Conservation (phyloP, 2,113 vertebrate species). For the Ploceus nigricollis region DNA sequence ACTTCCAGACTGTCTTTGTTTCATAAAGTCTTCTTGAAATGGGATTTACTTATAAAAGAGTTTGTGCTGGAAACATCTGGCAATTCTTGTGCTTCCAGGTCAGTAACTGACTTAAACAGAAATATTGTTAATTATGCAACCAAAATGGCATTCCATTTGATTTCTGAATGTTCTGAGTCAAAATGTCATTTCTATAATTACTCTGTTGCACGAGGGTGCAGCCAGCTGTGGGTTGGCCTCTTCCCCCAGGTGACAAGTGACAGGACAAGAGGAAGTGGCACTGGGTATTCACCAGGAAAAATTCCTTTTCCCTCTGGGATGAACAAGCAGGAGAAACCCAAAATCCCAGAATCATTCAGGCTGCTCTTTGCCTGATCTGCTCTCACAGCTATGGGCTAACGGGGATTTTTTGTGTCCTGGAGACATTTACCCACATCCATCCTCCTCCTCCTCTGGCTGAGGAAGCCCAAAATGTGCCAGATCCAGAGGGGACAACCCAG, state of each 20-base stretch:
- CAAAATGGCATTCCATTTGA: neutral
- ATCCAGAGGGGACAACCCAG: no score
- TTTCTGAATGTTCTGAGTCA: neutral
- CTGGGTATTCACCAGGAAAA: neutral
- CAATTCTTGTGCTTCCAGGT: neutral
- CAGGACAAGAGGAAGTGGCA: neutral
- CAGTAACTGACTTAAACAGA: neutral
- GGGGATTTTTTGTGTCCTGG: neutral
- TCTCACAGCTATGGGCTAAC: fast-evolving
- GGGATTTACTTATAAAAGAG: neutral
- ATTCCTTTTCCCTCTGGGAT: neutral
- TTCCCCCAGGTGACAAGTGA: neutral
- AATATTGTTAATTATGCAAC: neutral
- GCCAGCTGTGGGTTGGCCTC: neutral
- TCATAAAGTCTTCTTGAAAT: neutral
- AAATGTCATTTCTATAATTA: neutral
- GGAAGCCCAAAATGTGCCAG: neutral
- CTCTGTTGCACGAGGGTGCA: neutral
- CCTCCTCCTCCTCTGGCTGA: neutral
- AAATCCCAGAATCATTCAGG: neutral
- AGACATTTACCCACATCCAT: neutral
- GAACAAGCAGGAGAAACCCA: neutral
- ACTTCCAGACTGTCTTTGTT: neutral
- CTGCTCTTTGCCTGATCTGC: neutral
- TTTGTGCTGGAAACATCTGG: neutral